These are phyloP conservation scores for Agrotis ipsilon DNA, from an alignment of 2,888 invertebrate genomes.

Conservation along the genomic window DNA sequence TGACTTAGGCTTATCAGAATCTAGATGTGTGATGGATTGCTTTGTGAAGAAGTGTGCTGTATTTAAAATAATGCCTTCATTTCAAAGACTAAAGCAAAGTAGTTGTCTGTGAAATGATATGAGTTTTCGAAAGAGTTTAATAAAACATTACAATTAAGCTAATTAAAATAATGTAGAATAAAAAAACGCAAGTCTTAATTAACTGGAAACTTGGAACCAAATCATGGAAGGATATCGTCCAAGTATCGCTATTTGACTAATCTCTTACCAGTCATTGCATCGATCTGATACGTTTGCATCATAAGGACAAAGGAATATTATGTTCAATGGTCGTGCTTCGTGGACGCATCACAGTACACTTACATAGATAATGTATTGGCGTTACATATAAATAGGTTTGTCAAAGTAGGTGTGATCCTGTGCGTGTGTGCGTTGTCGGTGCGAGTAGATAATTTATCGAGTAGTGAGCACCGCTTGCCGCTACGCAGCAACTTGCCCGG, in stretches of 20 bases:
- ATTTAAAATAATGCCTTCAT: too few relatives aligned
- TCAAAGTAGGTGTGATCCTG: slow-evolving; percentile 62
- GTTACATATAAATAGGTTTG: slow-evolving; percentile 67
- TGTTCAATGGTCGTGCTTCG: slow-evolving; percentile 60
- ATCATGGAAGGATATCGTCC: not conserved
- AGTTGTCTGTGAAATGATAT: not conserved
- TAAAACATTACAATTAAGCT: too few relatives aligned
- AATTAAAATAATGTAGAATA: too few relatives aligned
- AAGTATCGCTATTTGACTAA: not conserved
- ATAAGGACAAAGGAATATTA: slow-evolving; percentile 74
- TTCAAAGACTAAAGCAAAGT: too few relatives aligned
- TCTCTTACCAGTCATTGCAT: slow-evolving; percentile 35
- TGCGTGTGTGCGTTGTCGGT: slow-evolving; percentile 64
- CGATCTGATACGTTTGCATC: slow-evolving; percentile 61
- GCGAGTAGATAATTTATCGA: slow-evolving; percentile 83
- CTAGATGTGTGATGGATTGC: slow-evolving; percentile 19
- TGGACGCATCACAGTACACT: slow-evolving; percentile 68
- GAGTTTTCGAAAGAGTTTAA: too few relatives aligned
- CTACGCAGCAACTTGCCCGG: slow-evolving; percentile 60
- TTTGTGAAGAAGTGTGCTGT: not conserved
- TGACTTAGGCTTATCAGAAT: slow-evolving; percentile 7
- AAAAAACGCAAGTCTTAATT: too few relatives aligned
- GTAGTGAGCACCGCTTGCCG: slow-evolving; percentile 72
- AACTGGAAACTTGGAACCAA: not conserved
- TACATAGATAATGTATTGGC: slow-evolving; percentile 64